phyloP scores from a whole-genome alignment of 2,888 invertebrate genomes.

The Polydrusus cervinus region DNA sequence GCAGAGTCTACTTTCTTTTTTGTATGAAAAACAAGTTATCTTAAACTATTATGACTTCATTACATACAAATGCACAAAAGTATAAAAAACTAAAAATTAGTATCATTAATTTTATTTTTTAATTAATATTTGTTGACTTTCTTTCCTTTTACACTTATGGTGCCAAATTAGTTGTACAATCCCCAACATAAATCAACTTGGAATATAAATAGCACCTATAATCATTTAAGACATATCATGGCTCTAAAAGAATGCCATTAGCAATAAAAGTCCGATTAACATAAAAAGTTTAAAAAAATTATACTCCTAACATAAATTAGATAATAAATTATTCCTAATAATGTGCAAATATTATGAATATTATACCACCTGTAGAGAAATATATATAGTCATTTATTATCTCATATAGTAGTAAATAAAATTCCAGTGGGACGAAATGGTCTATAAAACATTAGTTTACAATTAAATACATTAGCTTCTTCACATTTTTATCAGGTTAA shows the following conservation, averaged over 20 bases:
- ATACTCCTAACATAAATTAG: not conserved
- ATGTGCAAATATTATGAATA: slow-evolving; percentile 27
- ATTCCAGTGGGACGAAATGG: slow-evolving; percentile 34
- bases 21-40: too few species aligned
- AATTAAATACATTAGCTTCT: slow-evolving; percentile 38
- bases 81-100: too few species aligned
- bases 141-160: too few species aligned
- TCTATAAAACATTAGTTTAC: slow-evolving; percentile 37
- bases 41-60: too few species aligned
- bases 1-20: too few species aligned
- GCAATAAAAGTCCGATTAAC: not conserved
- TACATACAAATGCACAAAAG: too few species aligned
- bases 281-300: not conserved
- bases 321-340: slow-evolving; percentile 19
- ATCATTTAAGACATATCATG: not conserved
- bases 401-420: slow-evolving; percentile 21
- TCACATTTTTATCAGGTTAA: slow-evolving; percentile 29
- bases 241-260: not conserved
- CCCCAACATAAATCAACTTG: too few species aligned
- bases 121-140: too few species aligned
- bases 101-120: too few species aligned
- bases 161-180: too few species aligned
- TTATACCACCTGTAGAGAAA: slow-evolving; percentile 38
- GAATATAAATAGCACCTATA: too few species aligned
- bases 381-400: slow-evolving; percentile 25